Evolutionary conservation across 2,888 invertebrate genomes (phyloP).

Genomic region (Podotricha telesiphe): DNA sequence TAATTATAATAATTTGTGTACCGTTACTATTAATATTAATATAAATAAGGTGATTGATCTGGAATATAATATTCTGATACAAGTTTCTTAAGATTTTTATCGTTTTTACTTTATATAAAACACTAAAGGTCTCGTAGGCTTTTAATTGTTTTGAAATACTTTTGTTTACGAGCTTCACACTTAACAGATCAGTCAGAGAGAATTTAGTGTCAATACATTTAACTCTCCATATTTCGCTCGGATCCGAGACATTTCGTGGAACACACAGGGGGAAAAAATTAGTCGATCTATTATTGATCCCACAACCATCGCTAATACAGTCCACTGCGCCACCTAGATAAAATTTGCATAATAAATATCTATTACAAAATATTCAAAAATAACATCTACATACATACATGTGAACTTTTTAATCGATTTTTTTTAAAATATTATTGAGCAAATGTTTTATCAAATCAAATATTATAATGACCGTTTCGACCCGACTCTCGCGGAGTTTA

Average conservation of each 20-base stretch:
- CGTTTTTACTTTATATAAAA: conserved; percentile 7
- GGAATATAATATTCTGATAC: background rate
- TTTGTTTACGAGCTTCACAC: too few species aligned
- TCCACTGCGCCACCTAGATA: too few species aligned
- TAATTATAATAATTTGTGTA: conserved; percentile 17
- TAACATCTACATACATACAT: background rate
- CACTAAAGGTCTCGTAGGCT: background rate
- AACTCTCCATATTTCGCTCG: too few species aligned
- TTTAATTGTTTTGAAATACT: background rate
- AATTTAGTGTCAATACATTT: too few species aligned
- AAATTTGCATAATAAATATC: too few species aligned
- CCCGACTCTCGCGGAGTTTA: conserved; percentile 10
- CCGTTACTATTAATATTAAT: conserved; percentile 21
- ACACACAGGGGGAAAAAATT: too few species aligned
- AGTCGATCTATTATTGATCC: too few species aligned
- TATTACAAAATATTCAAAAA: too few species aligned
- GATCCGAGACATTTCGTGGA: too few species aligned
- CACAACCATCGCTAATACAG: too few species aligned
- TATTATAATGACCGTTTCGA: conserved; percentile 16
- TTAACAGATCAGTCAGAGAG: too few species aligned
- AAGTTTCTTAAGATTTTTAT: conserved; percentile 6
- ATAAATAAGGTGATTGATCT: conserved; percentile 22
- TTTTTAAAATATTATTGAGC: background rate
- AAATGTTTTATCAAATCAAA: conserved; percentile 21
- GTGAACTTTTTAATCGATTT: background rate